Evolutionary conservation across 2,113 vertebrate species (phyloP), one percentile per base, ranked within the genome.

Genomic region (Amia ocellicauda): DNA sequence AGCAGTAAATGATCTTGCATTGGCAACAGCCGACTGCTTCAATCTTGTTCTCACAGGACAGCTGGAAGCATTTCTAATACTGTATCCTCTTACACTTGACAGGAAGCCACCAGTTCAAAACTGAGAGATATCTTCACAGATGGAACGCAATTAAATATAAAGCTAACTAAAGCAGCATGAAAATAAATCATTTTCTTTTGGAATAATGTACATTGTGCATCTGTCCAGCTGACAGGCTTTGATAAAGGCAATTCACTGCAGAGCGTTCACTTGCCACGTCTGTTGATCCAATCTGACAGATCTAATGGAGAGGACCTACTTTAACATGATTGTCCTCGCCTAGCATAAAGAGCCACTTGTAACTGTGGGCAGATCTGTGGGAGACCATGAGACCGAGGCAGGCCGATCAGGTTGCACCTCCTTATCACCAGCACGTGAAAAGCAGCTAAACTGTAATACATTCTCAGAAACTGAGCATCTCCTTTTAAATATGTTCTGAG

Each of bases 261-360:
- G 16, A 10, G 20, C 16, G 29, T n/a, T 58, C 10, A 28, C 29
- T 41, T 22, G 1, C n/a, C 20, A 22, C 9, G n/a, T 19, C 56
- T 58, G 56, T 23, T 42, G 31, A 58, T 58, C n/a, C 56, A 58
- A 58, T 58, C 29, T 41, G 56, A 36, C 19, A 19, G 56, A 8
- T 58, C 56, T 20, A 11, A 20, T 55, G 19, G 36, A n/a, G 23
- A 22, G 14, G 29, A 22, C 56, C 29, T 13, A 19, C 56, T 41
- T 31, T 10, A 3, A 31, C 26, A 28, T 11, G 56, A 10, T 41
- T 31, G 56, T 36, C 13, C 27, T 11, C 13, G 31, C 17, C 36
- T 31, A 42, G 31, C 56, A 42, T 4, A n/a, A n/a, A 23, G 56
- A 40, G 31, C 26, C 40, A 19, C 31, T 2, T 36, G 31, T 36